Conservation (phyloP, 2,888 invertebrate genomes). For the Tanytarsus gracilentus region DNA sequence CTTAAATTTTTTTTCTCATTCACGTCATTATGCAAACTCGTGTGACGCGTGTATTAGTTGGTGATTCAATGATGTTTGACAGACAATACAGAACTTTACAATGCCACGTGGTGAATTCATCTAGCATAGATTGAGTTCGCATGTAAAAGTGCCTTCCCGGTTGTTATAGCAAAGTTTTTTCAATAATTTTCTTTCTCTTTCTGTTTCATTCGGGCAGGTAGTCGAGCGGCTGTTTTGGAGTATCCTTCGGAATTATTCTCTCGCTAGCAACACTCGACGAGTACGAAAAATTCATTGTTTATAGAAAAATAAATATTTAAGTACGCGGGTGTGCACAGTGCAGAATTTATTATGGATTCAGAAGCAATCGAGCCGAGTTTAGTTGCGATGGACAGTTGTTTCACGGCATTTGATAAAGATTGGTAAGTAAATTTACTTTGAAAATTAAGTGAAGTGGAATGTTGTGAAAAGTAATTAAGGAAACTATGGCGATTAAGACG, state of each 20-base stretch:
- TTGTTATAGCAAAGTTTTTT: conserved; percentile 29
- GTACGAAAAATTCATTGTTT: neutral
- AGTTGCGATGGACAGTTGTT: conserved; percentile 80
- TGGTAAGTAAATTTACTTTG: conserved; percentile 50
- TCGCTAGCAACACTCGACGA: neutral
- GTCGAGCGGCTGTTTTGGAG: no score
- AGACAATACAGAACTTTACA: no score
- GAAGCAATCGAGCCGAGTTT: conserved; percentile 47
- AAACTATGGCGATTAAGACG: no score
- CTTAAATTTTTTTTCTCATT: no score
- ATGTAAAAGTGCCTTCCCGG: neutral
- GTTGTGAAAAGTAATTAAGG: no score
- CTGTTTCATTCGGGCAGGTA: neutral
- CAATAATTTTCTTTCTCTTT: conserved; percentile 22
- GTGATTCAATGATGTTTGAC: no score
- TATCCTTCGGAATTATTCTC: neutral
- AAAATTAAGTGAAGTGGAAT: neutral
- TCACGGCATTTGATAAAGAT: conserved; percentile 83
- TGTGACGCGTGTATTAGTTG: no score
- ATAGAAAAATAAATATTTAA: neutral
- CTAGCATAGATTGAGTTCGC: neutral
- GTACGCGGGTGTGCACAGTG: conserved; percentile 2
- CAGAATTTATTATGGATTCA: conserved; percentile 27
- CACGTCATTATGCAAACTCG: no score
- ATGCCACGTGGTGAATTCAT: no score